Base-by-base conservation (phyloP, 2,797 vertebrate genomes). In the Aphelocoma californica region DNA sequence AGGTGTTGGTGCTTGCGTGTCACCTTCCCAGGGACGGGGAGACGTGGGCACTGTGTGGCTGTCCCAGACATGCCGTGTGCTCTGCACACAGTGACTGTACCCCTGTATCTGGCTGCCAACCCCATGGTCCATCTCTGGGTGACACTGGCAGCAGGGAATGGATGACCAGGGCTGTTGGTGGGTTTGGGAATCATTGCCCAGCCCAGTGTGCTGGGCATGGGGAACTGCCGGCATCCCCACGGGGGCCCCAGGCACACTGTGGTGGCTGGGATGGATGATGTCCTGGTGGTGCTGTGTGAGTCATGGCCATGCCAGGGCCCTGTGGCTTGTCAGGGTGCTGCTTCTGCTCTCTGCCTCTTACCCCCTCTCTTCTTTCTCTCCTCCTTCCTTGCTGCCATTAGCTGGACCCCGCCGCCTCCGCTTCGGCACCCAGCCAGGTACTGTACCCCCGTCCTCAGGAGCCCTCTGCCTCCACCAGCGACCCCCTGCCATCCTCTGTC, bases 371-470 rank as follows among this genome's bases (percentile, higher is more conserved):
- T 95, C 80, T 97, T 97, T 97, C 95, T 97, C 81, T 97, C 96
- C 92, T 96, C 93, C 96, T 95, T 97, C 96, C 97, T 98, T 54
- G 90, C 97, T 96, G 96, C 97, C 57, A 1, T 53, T 96, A 99
- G 99, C 98, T 98, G 98, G 99, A 99, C 93, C 97, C 98, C 6
- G 96, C 97, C 87, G 96, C 98, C 91, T 93, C 98, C 7, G 53
- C 98, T 95, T 95, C 97, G 15, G 95, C 97, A 81, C 97, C 96
- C 86, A 94, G 97, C 97, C 98, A 99, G 98, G 98, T 99, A 99
- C 98, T 79, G 96, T 98, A 97, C 97, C 97, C 97, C 97, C 34
- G 82, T 91, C 96, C 95, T 90, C 97, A 95, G 97, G 98, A 98
- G 83, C 94, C 95, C 90, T 93, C 97, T 81, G 92, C 96, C 90